Conservation (phyloP, 1,140 invertebrate species). For the Lithobius niger region DNA sequence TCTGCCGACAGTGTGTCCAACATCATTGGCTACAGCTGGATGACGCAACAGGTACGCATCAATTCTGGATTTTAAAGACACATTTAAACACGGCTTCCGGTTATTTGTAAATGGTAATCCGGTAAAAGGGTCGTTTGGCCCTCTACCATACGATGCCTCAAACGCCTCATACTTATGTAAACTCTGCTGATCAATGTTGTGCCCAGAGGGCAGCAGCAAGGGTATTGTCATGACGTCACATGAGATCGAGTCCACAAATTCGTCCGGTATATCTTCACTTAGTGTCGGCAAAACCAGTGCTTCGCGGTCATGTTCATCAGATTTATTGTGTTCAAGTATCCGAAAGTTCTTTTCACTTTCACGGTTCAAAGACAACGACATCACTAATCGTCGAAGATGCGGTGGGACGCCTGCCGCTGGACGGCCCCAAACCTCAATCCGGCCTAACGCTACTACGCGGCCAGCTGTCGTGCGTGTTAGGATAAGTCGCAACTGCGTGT, state of each 20-base stretch:
- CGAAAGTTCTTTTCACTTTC: background rate
- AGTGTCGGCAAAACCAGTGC: background rate
- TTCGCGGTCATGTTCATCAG: constrained; percentile 2
- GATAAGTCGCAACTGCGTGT: no score
- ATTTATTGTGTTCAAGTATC: background rate
- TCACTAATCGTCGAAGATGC: background rate
- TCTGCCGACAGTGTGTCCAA: constrained; percentile 52
- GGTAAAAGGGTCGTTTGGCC: constrained; percentile 64
- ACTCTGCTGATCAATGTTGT: constrained; percentile 59
- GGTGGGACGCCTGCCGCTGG: background rate
- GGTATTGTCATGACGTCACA: constrained; percentile 62
- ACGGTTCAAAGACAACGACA: background rate
- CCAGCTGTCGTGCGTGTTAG: no score
- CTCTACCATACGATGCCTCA: constrained; percentile 53
- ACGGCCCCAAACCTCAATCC: constrained; percentile 13
- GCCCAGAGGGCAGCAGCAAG: constrained; percentile 56
- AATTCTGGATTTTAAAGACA: constrained; percentile 53
- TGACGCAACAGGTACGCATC: constrained; percentile 57
- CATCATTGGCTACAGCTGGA: constrained; percentile 35
- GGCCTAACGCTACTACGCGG: background rate
- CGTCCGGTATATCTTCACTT: constrained; percentile 51
- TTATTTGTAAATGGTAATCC: constrained; percentile 46
- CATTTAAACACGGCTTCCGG: constrained; percentile 47
- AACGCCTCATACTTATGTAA: constrained; percentile 50
- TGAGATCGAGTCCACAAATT: constrained; percentile 65